Conservation (phyloP, 2,888 invertebrate species). For the Byasa hedistus region DNA sequence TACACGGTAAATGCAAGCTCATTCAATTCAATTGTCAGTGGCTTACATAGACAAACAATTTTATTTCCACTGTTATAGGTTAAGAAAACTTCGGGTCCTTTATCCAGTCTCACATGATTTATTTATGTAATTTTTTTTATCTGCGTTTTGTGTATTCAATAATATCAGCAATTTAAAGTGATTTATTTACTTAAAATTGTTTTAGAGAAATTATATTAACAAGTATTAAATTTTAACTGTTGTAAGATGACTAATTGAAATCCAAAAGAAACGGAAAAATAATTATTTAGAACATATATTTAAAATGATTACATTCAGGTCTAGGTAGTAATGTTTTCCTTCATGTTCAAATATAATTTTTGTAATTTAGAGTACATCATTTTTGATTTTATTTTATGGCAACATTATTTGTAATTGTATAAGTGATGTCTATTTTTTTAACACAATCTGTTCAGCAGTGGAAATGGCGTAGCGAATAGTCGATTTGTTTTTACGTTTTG, state of each 20-base stretch:
- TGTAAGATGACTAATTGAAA: not conserved
- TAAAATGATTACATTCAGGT: not conserved
- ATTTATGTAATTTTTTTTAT: not conserved
- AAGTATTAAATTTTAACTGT: not conserved
- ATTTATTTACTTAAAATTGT: no score
- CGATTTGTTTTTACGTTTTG: constrained; percentile 71
- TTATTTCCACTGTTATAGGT: not conserved
- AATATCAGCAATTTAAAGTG: no score
- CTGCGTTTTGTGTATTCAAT: no score
- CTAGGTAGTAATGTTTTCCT: not conserved
- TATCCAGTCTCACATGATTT: not conserved
- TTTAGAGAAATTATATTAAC: not conserved
- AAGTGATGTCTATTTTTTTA: constrained; percentile 3
- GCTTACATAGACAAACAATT: constrained; percentile 3
- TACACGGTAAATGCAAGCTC: constrained; percentile 27
- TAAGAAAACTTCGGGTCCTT: not conserved
- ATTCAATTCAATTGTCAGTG: constrained; percentile 24
- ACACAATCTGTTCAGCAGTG: constrained; percentile 30
- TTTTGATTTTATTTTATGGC: not conserved
- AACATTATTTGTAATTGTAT: not conserved
- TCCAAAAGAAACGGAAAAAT: not conserved
- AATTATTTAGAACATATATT: not conserved
- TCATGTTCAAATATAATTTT: no score
- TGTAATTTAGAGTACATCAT: no score
- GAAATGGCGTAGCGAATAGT: constrained; percentile 64